Evolutionary conservation across 2,888 invertebrate species (phyloP).

Genomic region (Pammene aurita): DNA sequence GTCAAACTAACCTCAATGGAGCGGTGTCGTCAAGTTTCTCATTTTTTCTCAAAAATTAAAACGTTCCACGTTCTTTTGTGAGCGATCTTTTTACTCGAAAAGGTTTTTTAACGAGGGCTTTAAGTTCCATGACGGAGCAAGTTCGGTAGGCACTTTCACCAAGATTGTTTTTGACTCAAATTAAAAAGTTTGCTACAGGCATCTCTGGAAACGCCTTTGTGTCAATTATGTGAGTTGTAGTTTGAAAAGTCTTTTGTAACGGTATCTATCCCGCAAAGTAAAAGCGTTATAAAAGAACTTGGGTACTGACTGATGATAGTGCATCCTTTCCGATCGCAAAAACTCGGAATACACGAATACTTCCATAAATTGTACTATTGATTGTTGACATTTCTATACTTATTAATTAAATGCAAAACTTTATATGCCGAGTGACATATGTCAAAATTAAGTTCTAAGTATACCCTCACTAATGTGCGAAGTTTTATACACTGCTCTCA

Average conservation of each 20-base stretch:
- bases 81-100: slow-evolving; percentile 42
- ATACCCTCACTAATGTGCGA: no score
- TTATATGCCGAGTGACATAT: no score
- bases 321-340: no score
- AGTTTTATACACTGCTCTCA: no score
- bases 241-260: slow-evolving; percentile 18
- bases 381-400: no score
- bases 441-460: no score
- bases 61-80: slow-evolving; percentile 28
- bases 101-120: slow-evolving; percentile 54
- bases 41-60: slow-evolving; percentile 43
- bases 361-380: no score
- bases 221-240: slow-evolving; percentile 36
- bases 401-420: no score
- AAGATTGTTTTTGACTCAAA: slow-evolving; percentile 54
- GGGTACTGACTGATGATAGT: no score
- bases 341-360: no score
- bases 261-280: not conserved
- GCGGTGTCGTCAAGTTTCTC: slow-evolving; percentile 15
- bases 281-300: not conserved
- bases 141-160: slow-evolving; percentile 42
- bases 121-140: slow-evolving; percentile 31
- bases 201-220: slow-evolving; percentile 32
- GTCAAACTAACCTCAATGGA: slow-evolving; percentile 17
- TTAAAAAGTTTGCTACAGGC: slow-evolving; percentile 52